Base-by-base conservation (phyloP, 2,888 invertebrate genomes). In the Harpagoxenus sublaevis region DNA sequence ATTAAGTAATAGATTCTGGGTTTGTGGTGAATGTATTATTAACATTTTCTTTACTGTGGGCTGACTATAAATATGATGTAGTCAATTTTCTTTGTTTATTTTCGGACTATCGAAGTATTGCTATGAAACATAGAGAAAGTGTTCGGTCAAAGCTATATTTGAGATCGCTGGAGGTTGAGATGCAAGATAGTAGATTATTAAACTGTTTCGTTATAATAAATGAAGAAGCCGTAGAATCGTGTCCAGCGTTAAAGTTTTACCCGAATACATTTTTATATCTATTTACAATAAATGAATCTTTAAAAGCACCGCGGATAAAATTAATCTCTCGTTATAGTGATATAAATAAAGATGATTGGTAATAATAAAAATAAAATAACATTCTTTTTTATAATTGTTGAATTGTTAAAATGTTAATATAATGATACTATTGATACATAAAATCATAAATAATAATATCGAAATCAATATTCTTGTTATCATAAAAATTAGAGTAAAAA, bases 141-240 rank as follows among this genome's bases (percentile, higher is more conserved):
- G 5, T 48, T 12, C 1, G 10, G 23, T 23, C 18, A 8, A 53
- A 53, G 42, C 2, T 75, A 51, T 75, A 51, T 75, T 75, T 35
- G 42, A 2, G 12, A 5, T 75, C 15, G 23, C 15, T n/a, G 31
- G n/a, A 63, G 12, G 2, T 74, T n/a, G 45, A 65, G 10, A 31
- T 45, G n/a, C 45, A 15, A 74, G 31, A 12, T 18, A 45, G 12
- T 74, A n/a, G 28, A 48, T 75, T 15, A 62, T 75, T 23, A 66
- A 77, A 28, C 48, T 35, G 66, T 35, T 74, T 31, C 31, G 10
- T 23, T 39, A 18, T 65, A 31, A 74, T 62, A 18, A 74, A 31
- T 62, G 10, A 12, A 5, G 9, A 23, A 62, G 28, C 10, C n/a
- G 5, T 5, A 9, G 15, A 48, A 75, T 48, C 45, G n/a, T 65